Conservation (phyloP, 1,140 invertebrate genomes). For the Thalassaphorura encarpata region DNA sequence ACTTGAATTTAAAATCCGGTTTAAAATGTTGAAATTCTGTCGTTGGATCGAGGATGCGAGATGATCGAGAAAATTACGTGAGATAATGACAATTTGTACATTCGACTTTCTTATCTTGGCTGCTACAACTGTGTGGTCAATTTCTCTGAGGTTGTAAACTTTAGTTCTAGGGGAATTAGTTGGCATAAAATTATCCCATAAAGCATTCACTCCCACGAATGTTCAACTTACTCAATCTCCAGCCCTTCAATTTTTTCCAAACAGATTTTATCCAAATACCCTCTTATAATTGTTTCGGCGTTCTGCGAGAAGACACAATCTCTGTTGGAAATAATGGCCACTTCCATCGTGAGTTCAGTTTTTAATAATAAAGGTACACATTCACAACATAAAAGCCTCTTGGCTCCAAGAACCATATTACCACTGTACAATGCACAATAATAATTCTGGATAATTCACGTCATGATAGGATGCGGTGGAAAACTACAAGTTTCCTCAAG, state of each 20-base stretch:
- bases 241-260: constrained; percentile 20
- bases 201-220: background rate
- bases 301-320: constrained; percentile 28
- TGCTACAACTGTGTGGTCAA: constrained; percentile 17
- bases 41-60: constrained; percentile 13
- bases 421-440: no score
- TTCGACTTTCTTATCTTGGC: constrained; percentile 27
- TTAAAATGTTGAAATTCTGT: constrained; percentile 27
- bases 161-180: constrained; percentile 10
- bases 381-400: no score
- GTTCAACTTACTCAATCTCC: constrained; percentile 28
- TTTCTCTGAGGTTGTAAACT: constrained; percentile 26
- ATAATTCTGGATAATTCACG: no score
- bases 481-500: no score
- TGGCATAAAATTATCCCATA: background rate
- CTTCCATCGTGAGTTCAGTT: no score
- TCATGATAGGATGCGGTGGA: no score
- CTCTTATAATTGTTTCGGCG: constrained; percentile 14
- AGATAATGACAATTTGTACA: constrained; percentile 32
- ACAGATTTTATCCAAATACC: constrained; percentile 23
- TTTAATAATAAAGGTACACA: no score
- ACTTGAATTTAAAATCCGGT: constrained; percentile 24
- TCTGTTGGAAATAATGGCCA: constrained; percentile 24
- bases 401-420: no score
- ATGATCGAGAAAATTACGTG: constrained; percentile 29